Percentiles rank a stretch among this genome's conserved stretches.
phyloP scores from a whole-genome alignment of 2,888 invertebrate genomes.

The Choristoneura rosaceana region DNA sequence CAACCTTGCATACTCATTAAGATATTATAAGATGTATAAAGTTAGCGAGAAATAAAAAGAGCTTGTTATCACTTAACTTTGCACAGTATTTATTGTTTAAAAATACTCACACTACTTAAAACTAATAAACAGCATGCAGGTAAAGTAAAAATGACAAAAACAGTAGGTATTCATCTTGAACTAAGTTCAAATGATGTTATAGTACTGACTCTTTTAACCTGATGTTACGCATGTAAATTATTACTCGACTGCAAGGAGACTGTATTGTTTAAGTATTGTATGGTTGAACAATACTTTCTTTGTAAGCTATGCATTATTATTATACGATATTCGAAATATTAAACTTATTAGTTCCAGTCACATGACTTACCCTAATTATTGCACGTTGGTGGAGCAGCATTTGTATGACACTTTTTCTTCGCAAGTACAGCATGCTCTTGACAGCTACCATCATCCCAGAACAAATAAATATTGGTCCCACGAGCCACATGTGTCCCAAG shows the following conservation, averaged over 20 bases:
- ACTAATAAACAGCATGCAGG: not conserved
- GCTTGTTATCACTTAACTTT: too few species aligned
- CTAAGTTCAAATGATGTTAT: constrained; percentile 4
- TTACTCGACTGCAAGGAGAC: too few species aligned
- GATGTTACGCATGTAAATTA: not conserved
- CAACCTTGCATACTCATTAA: too few species aligned
- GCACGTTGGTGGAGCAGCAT: constrained; percentile 87
- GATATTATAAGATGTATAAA: too few species aligned
- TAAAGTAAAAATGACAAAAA: not conserved
- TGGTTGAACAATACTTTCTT: not conserved
- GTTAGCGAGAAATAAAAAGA: too few species aligned
- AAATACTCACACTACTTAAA: too few species aligned
- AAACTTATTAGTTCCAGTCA: not conserved
- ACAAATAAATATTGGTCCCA: constrained; percentile 88
- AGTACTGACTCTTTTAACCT: not conserved
- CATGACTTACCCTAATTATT: constrained; percentile 83
- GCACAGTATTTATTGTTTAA: not conserved
- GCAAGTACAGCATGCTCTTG: constrained; percentile 88
- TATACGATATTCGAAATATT: not conserved
- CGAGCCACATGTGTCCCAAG: constrained; percentile 89
- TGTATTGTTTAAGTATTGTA: not conserved
- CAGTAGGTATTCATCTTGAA: not conserved
- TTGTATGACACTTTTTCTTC: constrained; percentile 88
- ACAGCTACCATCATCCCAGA: constrained; percentile 89
- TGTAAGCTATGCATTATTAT: not conserved